Conservation (phyloP, 92 coral and sea anemone genomes). For the Pocillopora grandis region DNA sequence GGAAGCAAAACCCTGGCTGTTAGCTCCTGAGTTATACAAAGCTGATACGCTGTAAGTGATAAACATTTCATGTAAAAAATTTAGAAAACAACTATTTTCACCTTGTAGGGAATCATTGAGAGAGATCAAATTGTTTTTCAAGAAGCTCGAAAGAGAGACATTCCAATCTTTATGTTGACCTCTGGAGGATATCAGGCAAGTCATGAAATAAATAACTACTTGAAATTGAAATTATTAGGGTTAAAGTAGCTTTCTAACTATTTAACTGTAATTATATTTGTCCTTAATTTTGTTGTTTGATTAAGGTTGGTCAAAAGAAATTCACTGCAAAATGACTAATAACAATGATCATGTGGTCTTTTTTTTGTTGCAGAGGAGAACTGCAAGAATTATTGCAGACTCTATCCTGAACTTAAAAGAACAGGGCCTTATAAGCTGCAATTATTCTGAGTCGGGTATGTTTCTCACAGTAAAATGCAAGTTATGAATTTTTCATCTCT, state of each 20-base stretch:
- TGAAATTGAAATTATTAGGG: too few species aligned
- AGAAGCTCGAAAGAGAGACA: conserved; percentile 70
- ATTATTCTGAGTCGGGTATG: conserved; percentile 84
- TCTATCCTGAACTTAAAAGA: conserved; percentile 83
- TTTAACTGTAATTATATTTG: too few species aligned
- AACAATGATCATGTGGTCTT: not conserved
- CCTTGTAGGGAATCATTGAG: conserved; percentile 82
- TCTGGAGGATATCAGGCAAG: conserved; percentile 99
- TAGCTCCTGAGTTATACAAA: too few species aligned
- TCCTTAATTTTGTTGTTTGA: too few species aligned
- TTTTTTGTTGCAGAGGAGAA: conserved; percentile 60
- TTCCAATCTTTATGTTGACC: conserved; percentile 92
- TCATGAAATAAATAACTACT: not conserved
- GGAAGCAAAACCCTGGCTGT: too few species aligned
- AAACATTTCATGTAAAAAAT: not conserved
- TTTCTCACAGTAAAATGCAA: not conserved
- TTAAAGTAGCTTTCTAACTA: too few species aligned
- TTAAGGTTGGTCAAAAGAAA: too few species aligned
- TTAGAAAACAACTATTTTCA: not conserved
- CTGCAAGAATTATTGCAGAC: conserved; percentile 94
- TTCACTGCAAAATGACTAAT: too few species aligned
- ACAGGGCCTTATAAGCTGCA: conserved; percentile 74
- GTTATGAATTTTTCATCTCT: not conserved
- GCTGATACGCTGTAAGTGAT: too few species aligned
- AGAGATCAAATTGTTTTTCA: conserved; percentile 93